Conservation (phyloP, 2,113 vertebrate genomes). For the Lasiurus borealis region DNA sequence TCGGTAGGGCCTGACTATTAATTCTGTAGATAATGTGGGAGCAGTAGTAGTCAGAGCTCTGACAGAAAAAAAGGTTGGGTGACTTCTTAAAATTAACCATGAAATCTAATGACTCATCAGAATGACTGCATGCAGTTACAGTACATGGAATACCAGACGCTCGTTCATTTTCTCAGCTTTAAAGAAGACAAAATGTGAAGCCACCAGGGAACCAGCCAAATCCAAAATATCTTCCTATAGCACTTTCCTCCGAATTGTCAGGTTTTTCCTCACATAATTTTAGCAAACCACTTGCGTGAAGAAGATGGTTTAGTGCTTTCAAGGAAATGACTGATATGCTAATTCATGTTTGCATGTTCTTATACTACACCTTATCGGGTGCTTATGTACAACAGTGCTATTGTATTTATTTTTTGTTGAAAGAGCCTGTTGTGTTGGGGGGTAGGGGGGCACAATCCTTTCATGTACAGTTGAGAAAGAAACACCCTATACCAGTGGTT, state of each 20-base stretch:
- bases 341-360: neutral
- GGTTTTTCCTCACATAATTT: constrained; percentile 21
- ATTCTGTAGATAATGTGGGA: neutral
- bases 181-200: constrained; percentile 61
- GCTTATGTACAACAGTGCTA: neutral
- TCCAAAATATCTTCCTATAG: constrained; percentile 37
- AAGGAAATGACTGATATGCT: neutral
- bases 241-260: neutral
- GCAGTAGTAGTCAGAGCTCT: neutral
- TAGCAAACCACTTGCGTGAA: constrained; percentile 29
- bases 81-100: constrained; percentile 22
- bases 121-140: neutral
- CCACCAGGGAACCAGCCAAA: constrained; percentile 35
- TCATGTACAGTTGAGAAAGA: constrained; percentile 17
- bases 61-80: neutral
- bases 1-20: neutral
- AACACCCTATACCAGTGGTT: neutral
- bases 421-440: neutral
- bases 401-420: constrained; percentile 43
- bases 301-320: constrained; percentile 13
- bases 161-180: constrained; percentile 48
- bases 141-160: constrained; percentile 5
- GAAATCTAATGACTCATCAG: constrained; percentile 30
- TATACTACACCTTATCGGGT: neutral
- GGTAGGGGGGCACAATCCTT: neutral